Base-by-base conservation (phyloP, 2,888 invertebrate genomes). In the Morpho deidamia region DNA sequence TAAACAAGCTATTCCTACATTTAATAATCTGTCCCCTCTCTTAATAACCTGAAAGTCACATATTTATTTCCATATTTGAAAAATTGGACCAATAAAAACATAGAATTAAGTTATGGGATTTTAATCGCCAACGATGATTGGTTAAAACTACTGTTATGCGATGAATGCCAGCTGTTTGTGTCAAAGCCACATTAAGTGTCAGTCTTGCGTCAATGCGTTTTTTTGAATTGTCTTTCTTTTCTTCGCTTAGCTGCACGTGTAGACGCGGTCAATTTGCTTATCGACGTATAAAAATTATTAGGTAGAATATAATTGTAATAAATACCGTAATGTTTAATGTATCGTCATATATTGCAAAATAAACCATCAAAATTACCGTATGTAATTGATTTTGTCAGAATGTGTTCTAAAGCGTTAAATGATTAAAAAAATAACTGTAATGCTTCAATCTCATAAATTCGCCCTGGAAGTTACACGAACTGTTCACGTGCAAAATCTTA, bases 201-300 rank as follows among this genome's bases (percentile, higher is more conserved):
- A 39, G 10, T 10, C 41, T 43, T 33, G 45, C 40, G 46, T 52
- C 55, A 56, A 38, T 47, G 40, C 44, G 8, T 39, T 56, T 11
- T 47, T 55, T 46, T 51, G 53, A 60, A 51, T 62, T 77, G 68
- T 79, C 80, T 78, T 80, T 79, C 82, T 82, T 84, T 83, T 52
- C 58, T 58, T 52, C 58, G 55, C 80, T 71, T 71, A 77, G 75
- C 79, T 79, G 86, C 87, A 88, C 87, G 87, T 87, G 87, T 83
- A 81, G 83, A 83, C 83, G 84, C 85, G 76, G 81, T 77, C 78
- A 73, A 74, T 74, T 81, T 73, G 74, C 74, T 66, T 75, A 76
- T 58, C 76, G 71, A 74, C 74, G 62, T 65, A 62, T 74, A 70
- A 65, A 23, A 74, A 75, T 59, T 74, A 70, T 52, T 62, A 63